A percentile compares a stretch with the other conserved stretches of the same genome.
Evolutionary conservation across 2,797 vertebrate genomes (phyloP).

Genomic region (Ptychobarbus kaznakovi): DNA sequence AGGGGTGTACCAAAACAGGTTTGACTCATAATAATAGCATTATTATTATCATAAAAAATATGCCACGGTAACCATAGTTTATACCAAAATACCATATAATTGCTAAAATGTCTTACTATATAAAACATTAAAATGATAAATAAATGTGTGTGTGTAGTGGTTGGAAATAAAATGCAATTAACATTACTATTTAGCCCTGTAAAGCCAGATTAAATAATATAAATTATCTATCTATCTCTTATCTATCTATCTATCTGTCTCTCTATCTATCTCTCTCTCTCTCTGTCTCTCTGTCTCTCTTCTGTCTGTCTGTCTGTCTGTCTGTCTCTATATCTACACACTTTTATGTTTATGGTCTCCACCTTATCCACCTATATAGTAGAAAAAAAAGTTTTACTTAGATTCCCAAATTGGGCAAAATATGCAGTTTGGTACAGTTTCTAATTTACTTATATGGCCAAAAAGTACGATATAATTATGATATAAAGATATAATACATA

Average conservation of each 20-base stretch:
- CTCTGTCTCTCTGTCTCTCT: no score
- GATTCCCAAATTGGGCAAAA: neutral
- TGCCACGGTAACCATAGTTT: neutral
- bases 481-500: no score
- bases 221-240: no score
- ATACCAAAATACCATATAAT: neutral
- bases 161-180: no score
- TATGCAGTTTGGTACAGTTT: neutral
- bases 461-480: no score
- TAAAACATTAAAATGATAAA: neutral
- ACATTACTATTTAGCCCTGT: no score
- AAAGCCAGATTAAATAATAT: no score
- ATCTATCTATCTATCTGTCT: no score
- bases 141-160: no score
- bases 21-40: neutral
- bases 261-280: no score
- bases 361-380: no score
- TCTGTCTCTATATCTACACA: neutral
- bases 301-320: neutral
- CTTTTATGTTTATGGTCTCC: neutral
- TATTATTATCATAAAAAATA: neutral
- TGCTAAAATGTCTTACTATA: neutral
- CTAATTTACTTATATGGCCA: no score
- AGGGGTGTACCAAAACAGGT: conserved; percentile 21
- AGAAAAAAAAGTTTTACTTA: neutral